A percentile compares a stretch with the other conserved stretches of the same genome.
phyloP scores from a whole-genome alignment of 35 echinoderm and acorn worm species.

The Apostichopus californicus region DNA sequence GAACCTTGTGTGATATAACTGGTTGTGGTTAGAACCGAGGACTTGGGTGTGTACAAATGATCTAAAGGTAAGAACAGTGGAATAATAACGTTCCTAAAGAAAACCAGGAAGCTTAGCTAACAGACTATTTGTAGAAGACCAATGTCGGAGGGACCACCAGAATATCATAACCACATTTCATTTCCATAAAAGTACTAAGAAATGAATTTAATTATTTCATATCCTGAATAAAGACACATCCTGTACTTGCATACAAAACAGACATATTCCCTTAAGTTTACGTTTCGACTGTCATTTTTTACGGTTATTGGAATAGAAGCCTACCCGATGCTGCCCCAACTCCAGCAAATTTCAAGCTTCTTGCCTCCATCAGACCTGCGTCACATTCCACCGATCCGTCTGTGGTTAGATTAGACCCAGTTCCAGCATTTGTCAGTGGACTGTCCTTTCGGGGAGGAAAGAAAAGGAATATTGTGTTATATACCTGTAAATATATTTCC shows the following conservation, averaged over 20 bases:
- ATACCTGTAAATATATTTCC: too few species aligned
- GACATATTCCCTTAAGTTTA: not conserved
- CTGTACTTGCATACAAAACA: not conserved
- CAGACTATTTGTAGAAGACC: too few species aligned
- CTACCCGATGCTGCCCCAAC: slow-evolving; percentile 82
- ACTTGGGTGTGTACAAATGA: too few species aligned
- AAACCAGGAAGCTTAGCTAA: too few species aligned
- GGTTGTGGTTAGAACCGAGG: too few species aligned
- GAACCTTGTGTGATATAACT: too few species aligned
- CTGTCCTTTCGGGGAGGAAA: slow-evolving; percentile 54
- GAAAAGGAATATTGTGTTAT: too few species aligned
- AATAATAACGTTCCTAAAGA: too few species aligned
- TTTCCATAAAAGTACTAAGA: not conserved
- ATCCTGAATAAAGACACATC: not conserved
- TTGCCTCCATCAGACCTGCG: slow-evolving; percentile 95
- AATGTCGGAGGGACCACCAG: too few species aligned
- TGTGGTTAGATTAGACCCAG: slow-evolving; percentile 86
- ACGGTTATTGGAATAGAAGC: not conserved
- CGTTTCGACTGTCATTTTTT: not conserved
- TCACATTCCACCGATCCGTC: slow-evolving; percentile 96
- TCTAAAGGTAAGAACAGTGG: too few species aligned
- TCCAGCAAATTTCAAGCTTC: slow-evolving; percentile 66
- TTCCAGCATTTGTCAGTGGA: slow-evolving; percentile 90
- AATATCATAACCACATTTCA: not conserved
- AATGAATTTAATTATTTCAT: not conserved